These are phyloP conservation scores for Pteronotus mesoamericanus DNA, from an alignment of 2,797 vertebrate species.

Conservation along the genomic window DNA sequence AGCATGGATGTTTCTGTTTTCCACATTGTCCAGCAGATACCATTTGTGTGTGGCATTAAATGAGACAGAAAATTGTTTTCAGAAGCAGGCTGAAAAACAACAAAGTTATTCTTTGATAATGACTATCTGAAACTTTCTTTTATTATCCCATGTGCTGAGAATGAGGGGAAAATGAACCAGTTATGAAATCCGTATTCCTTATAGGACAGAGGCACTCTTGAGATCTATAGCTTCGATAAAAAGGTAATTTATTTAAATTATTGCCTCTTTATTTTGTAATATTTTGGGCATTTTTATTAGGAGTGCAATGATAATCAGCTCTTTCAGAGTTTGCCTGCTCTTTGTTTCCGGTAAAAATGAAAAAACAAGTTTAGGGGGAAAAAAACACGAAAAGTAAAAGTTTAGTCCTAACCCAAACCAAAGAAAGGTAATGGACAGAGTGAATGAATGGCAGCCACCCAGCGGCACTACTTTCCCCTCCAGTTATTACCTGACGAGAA, in stretches of 20 bases:
- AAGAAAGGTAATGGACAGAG: background rate
- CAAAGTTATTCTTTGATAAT: background rate
- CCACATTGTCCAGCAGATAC: conserved; percentile 18
- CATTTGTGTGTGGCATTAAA: background rate
- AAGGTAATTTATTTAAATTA: conserved; percentile 69
- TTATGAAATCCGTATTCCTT: conserved; percentile 18
- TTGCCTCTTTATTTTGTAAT: conserved; percentile 41
- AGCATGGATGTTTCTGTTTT: conserved; percentile 19
- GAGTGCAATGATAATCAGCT: conserved; percentile 25
- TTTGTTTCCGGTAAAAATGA: conserved; percentile 52
- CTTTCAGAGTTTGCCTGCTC: conserved; percentile 65
- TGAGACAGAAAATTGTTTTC: conserved; percentile 49
- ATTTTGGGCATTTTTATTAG: conserved; percentile 59
- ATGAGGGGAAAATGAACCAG: conserved; percentile 18
- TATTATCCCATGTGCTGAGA: conserved; percentile 29
- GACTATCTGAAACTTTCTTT: conserved; percentile 61
- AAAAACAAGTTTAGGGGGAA: background rate
- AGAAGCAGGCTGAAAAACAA: conserved; percentile 1
- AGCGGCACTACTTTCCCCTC: background rate
- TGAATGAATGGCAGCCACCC: rapidly evolving
- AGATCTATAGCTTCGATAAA: conserved; percentile 58
- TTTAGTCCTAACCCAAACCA: conserved; percentile 1
- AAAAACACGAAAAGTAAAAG: background rate
- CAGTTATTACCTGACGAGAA: conserved; percentile 41
- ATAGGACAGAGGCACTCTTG: conserved; percentile 42